These are phyloP conservation scores for Hipposideros armiger DNA, from an alignment of 2,113 vertebrate genomes.

Conservation along the genomic window DNA sequence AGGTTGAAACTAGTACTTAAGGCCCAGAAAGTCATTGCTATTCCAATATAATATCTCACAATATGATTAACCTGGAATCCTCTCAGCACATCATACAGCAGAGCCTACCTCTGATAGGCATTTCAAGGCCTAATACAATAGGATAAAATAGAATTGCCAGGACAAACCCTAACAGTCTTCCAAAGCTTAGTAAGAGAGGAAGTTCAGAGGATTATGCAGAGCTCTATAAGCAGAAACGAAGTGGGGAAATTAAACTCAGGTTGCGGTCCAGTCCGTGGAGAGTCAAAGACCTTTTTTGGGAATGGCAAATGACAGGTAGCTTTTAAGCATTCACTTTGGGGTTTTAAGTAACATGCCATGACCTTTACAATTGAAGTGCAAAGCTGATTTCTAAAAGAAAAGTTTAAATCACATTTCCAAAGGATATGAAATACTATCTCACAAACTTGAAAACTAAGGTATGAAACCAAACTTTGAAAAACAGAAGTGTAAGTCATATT, in stretches of 20 bases:
- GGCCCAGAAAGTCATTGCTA: neutral
- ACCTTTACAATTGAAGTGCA: slow-evolving; percentile 52
- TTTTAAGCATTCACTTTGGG: slow-evolving; percentile 32
- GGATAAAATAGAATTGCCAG: neutral
- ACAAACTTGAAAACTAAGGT: slow-evolving; percentile 26
- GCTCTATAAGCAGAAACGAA: neutral
- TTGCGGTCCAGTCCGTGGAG: neutral
- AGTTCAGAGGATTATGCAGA: slow-evolving; percentile 9
- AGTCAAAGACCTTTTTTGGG: neutral
- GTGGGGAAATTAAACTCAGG: slow-evolving; percentile 20
- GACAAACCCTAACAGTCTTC: neutral
- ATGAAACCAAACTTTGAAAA: slow-evolving; percentile 33
- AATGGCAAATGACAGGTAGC: slow-evolving; percentile 24
- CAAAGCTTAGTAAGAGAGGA: neutral
- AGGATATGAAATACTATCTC: neutral
- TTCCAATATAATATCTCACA: neutral
- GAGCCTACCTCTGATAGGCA: neutral
- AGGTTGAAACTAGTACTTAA: neutral
- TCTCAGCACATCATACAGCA: neutral
- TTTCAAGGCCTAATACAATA: neutral
- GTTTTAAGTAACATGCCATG: slow-evolving; percentile 28
- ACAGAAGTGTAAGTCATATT: neutral
- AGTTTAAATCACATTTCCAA: slow-evolving; percentile 46
- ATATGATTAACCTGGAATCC: neutral
- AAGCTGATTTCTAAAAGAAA: slow-evolving; percentile 64